phyloP scores from a whole-genome alignment of 2,113 vertebrate genomes.

The Cyphotilapia sp. region DNA sequence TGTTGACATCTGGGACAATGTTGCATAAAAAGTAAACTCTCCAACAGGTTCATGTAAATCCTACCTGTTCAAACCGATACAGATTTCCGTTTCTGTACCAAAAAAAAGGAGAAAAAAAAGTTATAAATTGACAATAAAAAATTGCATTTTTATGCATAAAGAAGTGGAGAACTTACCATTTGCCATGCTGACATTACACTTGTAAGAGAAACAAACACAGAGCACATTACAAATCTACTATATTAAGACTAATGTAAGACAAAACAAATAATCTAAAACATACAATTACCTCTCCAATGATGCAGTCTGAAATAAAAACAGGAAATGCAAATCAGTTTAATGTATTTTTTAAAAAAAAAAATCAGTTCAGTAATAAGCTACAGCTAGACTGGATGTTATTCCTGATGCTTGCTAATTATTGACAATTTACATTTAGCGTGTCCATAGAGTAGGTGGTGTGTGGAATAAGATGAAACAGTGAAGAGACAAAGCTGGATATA shows the following conservation, averaged over 20 bases:
- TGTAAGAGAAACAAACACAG: background rate
- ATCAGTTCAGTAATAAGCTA: background rate
- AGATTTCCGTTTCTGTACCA: slow-evolving; percentile 53
- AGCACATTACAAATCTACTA: background rate
- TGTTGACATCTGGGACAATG: background rate
- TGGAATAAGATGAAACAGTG: background rate
- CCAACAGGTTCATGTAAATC: background rate
- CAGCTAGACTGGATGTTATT: background rate
- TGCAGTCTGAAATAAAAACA: slow-evolving; percentile 49
- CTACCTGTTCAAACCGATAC: slow-evolving; percentile 60
- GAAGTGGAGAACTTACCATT: slow-evolving; percentile 45
- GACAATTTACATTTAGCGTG: background rate
- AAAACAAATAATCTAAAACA: background rate
- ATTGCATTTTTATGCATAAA: background rate
- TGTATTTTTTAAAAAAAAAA: rapidly evolving
- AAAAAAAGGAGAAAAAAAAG: background rate
- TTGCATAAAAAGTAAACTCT: background rate
- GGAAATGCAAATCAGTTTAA: background rate
- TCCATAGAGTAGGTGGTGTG: background rate
- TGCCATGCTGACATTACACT: slow-evolving; percentile 50
- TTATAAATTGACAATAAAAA: background rate
- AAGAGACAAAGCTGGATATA: background rate
- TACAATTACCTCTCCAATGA: slow-evolving; percentile 50
- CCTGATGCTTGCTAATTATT: background rate
- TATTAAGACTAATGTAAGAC: background rate